phyloP scores from a whole-genome alignment of 2,797 vertebrate species.

The Craterocephalus amniculus region DNA sequence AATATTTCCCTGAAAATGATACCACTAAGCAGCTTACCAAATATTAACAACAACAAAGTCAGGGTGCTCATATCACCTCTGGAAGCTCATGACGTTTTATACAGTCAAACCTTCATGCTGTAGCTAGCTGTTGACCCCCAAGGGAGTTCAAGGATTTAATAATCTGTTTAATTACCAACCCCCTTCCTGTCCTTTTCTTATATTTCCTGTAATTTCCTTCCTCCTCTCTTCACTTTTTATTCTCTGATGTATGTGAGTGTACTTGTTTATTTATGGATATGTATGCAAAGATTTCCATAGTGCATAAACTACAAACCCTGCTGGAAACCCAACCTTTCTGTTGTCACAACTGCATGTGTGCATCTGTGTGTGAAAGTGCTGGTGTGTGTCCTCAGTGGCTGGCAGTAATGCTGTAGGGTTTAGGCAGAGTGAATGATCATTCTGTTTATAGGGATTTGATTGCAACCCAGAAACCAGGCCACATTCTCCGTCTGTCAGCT shows the following conservation, averaged over 20 bases:
- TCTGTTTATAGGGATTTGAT: conserved; percentile 80
- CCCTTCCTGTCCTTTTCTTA: conserved; percentile 29
- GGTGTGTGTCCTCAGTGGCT: conserved; percentile 43
- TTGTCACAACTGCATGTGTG: conserved; percentile 34
- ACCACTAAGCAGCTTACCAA: conserved; percentile 52
- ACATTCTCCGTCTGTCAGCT: conserved; percentile 72
- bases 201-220: conserved; percentile 34
- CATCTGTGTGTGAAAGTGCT: conserved; percentile 10
- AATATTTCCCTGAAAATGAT: conserved; percentile 47
- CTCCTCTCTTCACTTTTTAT: conserved; percentile 25
- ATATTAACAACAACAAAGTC: conserved; percentile 49
- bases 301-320: conserved; percentile 20
- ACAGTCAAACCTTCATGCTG: conserved; percentile 18
- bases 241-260: conserved; percentile 10
- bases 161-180: conserved; percentile 51
- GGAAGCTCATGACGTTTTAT: conserved; percentile 15
- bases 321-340: conserved; percentile 23
- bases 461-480: conserved; percentile 73
- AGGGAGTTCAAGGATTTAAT: conserved; percentile 46
- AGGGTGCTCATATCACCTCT: conserved; percentile 25
- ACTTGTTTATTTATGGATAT: conserved; percentile 36
- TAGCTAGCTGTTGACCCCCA: conserved; percentile 48
- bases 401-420: conserved; percentile 60
- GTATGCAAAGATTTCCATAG: conserved; percentile 27
- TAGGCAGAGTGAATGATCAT: conserved; percentile 78